Evolutionary conservation across 2,888 invertebrate genomes (phyloP), one percentile per base, ranked within the genome.

Genomic region (Caenorhabditis doughertyi): DNA sequence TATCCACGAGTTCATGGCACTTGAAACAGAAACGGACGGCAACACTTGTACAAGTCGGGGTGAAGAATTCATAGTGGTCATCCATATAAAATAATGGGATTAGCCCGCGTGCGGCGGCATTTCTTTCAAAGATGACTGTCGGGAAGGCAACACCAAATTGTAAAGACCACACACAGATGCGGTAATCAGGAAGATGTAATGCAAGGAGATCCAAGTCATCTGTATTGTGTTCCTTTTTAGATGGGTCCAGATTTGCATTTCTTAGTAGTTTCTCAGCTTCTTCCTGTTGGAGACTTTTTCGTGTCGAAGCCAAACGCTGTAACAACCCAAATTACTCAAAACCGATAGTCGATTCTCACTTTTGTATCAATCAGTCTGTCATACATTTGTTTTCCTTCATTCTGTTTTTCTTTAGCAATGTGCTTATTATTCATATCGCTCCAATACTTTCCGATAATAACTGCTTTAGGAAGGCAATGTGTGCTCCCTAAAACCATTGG

Each of bases 61-160:
- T n/a, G 29, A 55, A 55, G 29, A 55, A 55, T 55, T 55, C 55
- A 4, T 29, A 55, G 18, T 55, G 55, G 3, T 25, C n/a, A n/a
- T 55, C 16, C 0, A 25, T 7, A 5, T 29, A 55, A n/a, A 55
- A 55, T 0, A 55, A 2, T 55, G 55, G 55, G 9, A 55, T 55
- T 1, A 55, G 11, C 4, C 55, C 55, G 7, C 13, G 16, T 2
- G 53, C 53, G 3, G 16, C 2, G 5, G 27, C 16, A 55, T 55
- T 55, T 27, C 13, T 21, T 4, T 55, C 53, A 25, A 55, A 55
- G 16, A n/a, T 29, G 0, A 55, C n/a, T 1, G 53, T 55, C 2
- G 53, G 53, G 29, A 29, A 27, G 2, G 53, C 53, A 2, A 55
- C 53, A 3, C 53, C 53, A 3, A 21, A 21, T n/a, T 29, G n/a